Base-by-base conservation (phyloP, 2,797 vertebrate genomes). In the Craterocephalus amniculus region DNA sequence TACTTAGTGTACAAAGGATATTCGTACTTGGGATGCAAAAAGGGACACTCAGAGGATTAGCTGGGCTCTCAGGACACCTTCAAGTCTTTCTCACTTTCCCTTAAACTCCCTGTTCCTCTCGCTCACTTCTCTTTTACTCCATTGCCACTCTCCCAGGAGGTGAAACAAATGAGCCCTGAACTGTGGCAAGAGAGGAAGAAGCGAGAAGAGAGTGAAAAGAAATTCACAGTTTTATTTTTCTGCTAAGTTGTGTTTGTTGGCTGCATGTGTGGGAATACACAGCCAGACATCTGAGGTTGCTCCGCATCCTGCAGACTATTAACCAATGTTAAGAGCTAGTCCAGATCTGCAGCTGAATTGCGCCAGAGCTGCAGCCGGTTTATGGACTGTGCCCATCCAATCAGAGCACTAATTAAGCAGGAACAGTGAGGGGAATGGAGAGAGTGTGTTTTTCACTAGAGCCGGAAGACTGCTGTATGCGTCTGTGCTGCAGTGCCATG, bases 381-480 rank as follows among this genome's bases (percentile, higher is more conserved):
- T 91, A 92, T 89, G 89, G 83, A 76, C 89, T 88, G 81, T 86
- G 79, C 62, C 66, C 79, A 83, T 90, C 87, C 86, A 92, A 91
- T 92, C 91, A 91, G 67, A 65, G 83, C 84, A 87, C 91, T 88
- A 91, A 93, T 91, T 92, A 91, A 83, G 75, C 83, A 80, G 59
- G 74, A 80, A 76, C 78, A 48, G 69, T 62, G 49, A 75, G 77
- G 60, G 72, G 83, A 82, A n/a, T n/a, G n/a, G 70, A 56, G 64
- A 75, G 61, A 79, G 70, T 58, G 56, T 61, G 76, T 70, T 89
- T 83, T 92, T 91, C 89, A 87, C 86, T 63, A 51, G 83, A 91
- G 84, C 76, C 70, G 74, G 72, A 85, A 79, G 74, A 85, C 77
- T 79, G 74, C 83, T 73, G 67, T 58, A 70, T 79, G 80, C 38